A percentile compares a stretch with the other conserved stretches of the same genome.
Evolutionary conservation across 2,888 invertebrate genomes (phyloP).

Genomic region (Agrotis puta): DNA sequence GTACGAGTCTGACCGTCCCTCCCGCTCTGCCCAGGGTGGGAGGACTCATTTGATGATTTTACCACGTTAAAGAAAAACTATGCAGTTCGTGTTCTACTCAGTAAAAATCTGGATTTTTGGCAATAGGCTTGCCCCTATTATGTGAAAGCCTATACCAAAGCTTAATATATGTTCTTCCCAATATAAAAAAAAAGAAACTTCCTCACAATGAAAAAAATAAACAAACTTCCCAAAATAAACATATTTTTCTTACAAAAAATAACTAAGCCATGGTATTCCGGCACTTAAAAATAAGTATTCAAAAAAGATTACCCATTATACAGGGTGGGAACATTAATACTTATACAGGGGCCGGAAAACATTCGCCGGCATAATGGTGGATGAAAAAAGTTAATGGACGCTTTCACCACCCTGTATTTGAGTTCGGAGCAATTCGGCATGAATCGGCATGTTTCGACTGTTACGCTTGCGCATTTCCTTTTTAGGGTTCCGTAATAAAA

Average conservation of each 20-base stretch:
- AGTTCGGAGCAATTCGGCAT: conserved; percentile 65
- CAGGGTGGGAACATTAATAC: conserved; percentile 64
- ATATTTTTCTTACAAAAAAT: conserved; percentile 31
- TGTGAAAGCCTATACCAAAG: too few relatives aligned
- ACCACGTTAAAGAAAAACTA: too few relatives aligned
- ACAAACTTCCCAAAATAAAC: conserved; percentile 46
- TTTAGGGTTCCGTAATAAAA: conserved; percentile 38
- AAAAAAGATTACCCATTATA: conserved; percentile 71
- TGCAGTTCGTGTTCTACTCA: too few relatives aligned
- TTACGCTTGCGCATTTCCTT: conserved; percentile 61
- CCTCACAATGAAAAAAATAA: conserved; percentile 4
- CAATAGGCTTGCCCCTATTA: too few relatives aligned
- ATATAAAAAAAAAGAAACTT: background rate
- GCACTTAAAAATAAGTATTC: conserved; percentile 67
- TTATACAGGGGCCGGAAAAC: conserved; percentile 72
- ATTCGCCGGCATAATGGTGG: conserved; percentile 73
- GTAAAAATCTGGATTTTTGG: too few relatives aligned
- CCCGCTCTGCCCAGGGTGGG: too few relatives aligned
- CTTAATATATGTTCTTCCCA: too few relatives aligned
- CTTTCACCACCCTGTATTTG: conserved; percentile 68
- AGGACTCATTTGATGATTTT: too few relatives aligned
- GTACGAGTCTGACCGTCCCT: too few relatives aligned
- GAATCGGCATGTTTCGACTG: conserved; percentile 74
- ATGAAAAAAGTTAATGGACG: conserved; percentile 81
- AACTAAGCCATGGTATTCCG: conserved; percentile 51